Base-by-base conservation (phyloP, 2,797 vertebrate genomes). In the Leptoclinus maculatus region DNA sequence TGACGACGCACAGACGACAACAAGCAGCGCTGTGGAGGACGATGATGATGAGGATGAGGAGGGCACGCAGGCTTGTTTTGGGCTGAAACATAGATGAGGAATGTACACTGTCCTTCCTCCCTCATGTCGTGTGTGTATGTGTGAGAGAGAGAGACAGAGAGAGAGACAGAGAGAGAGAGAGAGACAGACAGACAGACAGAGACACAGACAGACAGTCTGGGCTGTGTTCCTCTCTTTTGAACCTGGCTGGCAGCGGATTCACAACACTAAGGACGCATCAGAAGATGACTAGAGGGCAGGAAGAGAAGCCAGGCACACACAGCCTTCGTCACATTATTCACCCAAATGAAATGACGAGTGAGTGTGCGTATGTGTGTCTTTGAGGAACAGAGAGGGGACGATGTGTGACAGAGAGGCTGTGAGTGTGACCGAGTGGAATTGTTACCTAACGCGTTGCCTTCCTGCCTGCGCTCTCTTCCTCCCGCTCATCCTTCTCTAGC, bases 361-460 rank as follows among this genome's bases (percentile, higher is more conserved):
- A 21, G 5, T 4, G 19, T 49, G 8, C 9, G 39, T 59, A 19
- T 71, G 60, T 71, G 65, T 71, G 69, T 68, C 41, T 85, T 25
- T 71, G 79, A 74, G 74, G 80, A 82, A 71, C 47, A 64, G 47
- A 71, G 53, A 79, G 66, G 77, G 78, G 71, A 67, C 76, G 77
- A 53, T 76, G 74, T 41, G 70, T 76, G 71, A 76, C 57, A 57
- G 71, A 76, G 74, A 76, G 56, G 56, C 78, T 49, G 45, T 78
- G 67, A 39, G 56, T 47, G 85, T 63, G 72, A 77, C 83, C 65
- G 79, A 82, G 87, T 82, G 73, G 79, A 85, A 87, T 76, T 82
- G 80, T 91, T 90, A 91, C 85, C 87, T 81, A 90, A 89, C 10
- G 62, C 82, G 1, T 67, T 59, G 69, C 80, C 85, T 83, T 84